Evolutionary conservation across 2,888 invertebrate genomes (phyloP).

Genomic region (Nasonovia ribisnigri): DNA sequence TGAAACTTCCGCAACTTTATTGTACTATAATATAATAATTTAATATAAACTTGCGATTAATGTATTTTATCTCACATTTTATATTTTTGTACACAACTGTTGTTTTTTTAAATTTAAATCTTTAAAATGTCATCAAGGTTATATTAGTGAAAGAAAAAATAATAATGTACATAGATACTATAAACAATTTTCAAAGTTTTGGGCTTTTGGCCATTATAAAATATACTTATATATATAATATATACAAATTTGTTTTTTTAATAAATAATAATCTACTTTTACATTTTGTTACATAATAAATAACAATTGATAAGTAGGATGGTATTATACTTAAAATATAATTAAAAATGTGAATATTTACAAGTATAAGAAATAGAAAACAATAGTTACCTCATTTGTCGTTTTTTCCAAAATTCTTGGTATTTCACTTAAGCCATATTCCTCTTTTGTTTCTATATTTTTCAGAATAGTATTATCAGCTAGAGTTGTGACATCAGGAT

Average conservation of each 20-base stretch:
- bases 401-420: background rate
- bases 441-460: background rate
- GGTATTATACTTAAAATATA: too few species aligned
- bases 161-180: background rate
- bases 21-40: conserved; percentile 24
- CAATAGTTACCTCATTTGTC: conserved; percentile 27
- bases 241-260: background rate
- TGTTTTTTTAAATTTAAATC: too few species aligned
- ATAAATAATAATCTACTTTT: background rate
- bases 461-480: conserved; percentile 61
- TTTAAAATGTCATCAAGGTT: background rate
- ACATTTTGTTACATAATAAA: background rate
- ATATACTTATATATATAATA: background rate
- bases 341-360: background rate
- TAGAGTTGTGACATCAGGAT: conserved; percentile 78
- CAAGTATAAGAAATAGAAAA: background rate
- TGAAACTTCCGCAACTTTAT: background rate
- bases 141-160: too few species aligned
- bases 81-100: background rate
- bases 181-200: background rate
- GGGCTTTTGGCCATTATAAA: background rate
- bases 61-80: background rate
- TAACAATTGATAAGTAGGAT: background rate
- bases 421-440: background rate
- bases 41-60: background rate